phyloP scores from a whole-genome alignment of 2,888 invertebrate genomes.

The Megastigmus dorsalis region DNA sequence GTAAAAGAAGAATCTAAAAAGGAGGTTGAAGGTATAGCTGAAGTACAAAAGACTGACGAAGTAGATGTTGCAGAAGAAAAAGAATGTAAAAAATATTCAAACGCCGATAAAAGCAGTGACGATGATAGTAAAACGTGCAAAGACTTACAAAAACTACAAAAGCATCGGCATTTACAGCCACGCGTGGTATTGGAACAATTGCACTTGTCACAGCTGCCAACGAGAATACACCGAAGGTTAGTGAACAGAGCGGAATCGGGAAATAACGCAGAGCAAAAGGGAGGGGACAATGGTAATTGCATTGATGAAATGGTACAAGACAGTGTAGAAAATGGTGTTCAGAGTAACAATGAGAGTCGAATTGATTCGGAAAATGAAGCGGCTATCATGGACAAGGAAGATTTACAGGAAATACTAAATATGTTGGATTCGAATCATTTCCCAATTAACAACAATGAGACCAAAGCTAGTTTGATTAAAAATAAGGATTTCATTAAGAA shows the following conservation, averaged over 20 bases:
- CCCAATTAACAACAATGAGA: constrained; percentile 36
- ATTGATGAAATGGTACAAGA: constrained; percentile 50
- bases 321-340: constrained; percentile 33
- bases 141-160: constrained; percentile 64
- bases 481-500: constrained; percentile 1
- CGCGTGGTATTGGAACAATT: constrained; percentile 70
- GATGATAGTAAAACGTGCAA: constrained; percentile 49
- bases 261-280: constrained; percentile 41
- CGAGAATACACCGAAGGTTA: constrained; percentile 53
- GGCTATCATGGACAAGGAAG: constrained; percentile 62
- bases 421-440: constrained; percentile 65
- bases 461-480: constrained; percentile 32
- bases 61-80: not conserved
- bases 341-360: constrained; percentile 20
- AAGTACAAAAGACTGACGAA: constrained; percentile 40
- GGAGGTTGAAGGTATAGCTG: constrained; percentile 15
- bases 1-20: constrained; percentile 41
- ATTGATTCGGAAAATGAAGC: constrained; percentile 56
- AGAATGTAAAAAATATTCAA: not conserved
- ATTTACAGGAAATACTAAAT: constrained; percentile 68
- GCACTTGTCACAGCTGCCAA: constrained; percentile 65
- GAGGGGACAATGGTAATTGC: constrained; percentile 35
- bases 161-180: constrained; percentile 69
- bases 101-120: not conserved
- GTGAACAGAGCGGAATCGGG: constrained; percentile 20